Base-by-base conservation (phyloP, 2,888 invertebrate species). In the Drosophila recens region DNA sequence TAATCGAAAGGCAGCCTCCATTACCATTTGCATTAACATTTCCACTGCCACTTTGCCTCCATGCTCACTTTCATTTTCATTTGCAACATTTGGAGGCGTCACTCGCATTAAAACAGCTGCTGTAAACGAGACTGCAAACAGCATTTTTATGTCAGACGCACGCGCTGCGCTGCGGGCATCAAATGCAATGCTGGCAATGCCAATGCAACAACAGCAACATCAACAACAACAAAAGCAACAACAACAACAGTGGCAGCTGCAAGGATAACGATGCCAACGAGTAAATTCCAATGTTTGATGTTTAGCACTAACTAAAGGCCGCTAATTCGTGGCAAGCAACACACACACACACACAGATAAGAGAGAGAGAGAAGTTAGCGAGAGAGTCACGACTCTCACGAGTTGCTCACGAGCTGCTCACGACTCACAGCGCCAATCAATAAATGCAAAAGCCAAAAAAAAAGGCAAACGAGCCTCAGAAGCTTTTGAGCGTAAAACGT, bases 401-500 rank as follows among this genome's bases (percentile, higher is more conserved):
- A 13, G n/a, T 6, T 38, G 27, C 5, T 10, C 62, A 52, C 56
- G 51, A 61, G 43, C 45, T 73, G 42, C 66, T 71, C 72, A 76
- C 77, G 75, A 72, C 40, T 34, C 38, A 42, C 53, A 53, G 34
- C 65, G 63, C 65, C 70, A 76, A 76, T 76, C 76, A 79, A 76
- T 76, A 75, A 74, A 58, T 46, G 59, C 52, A 69, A 73, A 75
- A 51, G 51, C 64, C 64, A 69, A 34, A 17, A 68, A 27, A 42
- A 68, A 63, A 17, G 3, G 38, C 62, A 62, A 40, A 58, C 67
- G 45, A 68, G 43, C 27, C 45, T 20, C 10, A 53, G 43, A 48
- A 79, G 75, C 76, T 76, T 77, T 78, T 79, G 80, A 80, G 82
- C 73, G 79, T 79, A 83, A 82, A 79, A 75, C 85, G 76, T 67